Evolutionary conservation across 2,113 vertebrate genomes (phyloP).

Genomic region (Trematomus loennbergii): DNA sequence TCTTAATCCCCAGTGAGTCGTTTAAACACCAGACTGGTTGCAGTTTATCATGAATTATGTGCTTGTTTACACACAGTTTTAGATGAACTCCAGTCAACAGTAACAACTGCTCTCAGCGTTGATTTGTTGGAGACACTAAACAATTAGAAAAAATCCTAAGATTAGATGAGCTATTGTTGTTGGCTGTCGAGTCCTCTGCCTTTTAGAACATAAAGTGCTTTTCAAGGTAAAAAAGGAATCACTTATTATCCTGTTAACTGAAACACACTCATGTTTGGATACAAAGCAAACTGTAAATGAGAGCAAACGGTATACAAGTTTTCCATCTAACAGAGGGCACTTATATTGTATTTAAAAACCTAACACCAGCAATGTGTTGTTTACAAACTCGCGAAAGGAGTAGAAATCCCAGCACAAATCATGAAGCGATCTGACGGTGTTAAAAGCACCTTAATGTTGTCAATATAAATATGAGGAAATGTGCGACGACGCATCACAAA

Average conservation of each 20-base stretch:
- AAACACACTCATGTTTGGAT: not conserved
- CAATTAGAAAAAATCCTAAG: slow-evolving; percentile 54
- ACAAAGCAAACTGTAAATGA: not conserved
- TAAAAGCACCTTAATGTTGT: slow-evolving; percentile 51
- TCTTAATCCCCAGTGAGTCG: slow-evolving; percentile 43
- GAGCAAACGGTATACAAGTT: not conserved
- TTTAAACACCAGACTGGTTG: slow-evolving; percentile 48
- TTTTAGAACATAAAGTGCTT: not conserved
- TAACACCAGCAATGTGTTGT: slow-evolving; percentile 16
- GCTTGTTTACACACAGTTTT: slow-evolving; percentile 69
- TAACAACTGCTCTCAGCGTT: slow-evolving; percentile 56
- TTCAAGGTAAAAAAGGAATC: not conserved
- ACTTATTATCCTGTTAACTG: not conserved
- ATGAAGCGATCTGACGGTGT: slow-evolving; percentile 36
- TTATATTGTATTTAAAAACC: not conserved
- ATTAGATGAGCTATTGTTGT: slow-evolving; percentile 41
- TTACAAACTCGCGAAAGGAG: slow-evolving; percentile 18
- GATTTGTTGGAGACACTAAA: slow-evolving; percentile 47
- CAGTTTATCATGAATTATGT: slow-evolving; percentile 66
- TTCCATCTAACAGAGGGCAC: not conserved
- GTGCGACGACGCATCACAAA: slow-evolving; percentile 44
- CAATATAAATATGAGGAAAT: slow-evolving; percentile 48
- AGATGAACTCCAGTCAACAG: slow-evolving; percentile 69
- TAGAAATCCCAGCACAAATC: slow-evolving; percentile 7
- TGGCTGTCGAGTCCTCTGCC: not conserved